Conservation (phyloP, 2,888 invertebrate species). For the Drosophila yooni region DNA sequence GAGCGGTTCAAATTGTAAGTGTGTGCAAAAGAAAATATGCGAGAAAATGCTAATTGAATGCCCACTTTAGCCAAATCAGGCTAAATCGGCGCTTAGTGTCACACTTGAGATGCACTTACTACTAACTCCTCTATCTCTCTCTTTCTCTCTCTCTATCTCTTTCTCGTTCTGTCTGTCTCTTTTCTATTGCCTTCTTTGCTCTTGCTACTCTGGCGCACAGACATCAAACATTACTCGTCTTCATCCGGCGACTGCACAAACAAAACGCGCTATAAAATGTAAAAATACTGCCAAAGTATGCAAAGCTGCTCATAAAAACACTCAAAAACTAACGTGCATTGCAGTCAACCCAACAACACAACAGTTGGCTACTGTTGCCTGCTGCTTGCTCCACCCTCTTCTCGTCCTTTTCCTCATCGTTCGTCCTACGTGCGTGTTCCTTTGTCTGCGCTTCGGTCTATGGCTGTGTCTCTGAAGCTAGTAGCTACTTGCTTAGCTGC, state of each 20-base stretch:
- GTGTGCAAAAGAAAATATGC: slow-evolving; percentile 9
- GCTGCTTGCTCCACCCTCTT: slow-evolving; percentile 16
- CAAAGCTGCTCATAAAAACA: slow-evolving; percentile 81
- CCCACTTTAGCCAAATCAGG: slow-evolving; percentile 66
- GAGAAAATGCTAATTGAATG: slow-evolving; percentile 71
- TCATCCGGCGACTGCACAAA: slow-evolving; percentile 73
- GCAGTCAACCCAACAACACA: slow-evolving; percentile 31
- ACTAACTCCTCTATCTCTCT: slow-evolving; percentile 18
- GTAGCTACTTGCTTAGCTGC: slow-evolving; percentile 75
- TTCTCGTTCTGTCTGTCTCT: slow-evolving; percentile 1
- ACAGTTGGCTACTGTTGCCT: neutral
- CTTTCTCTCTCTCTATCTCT: slow-evolving; percentile 7
- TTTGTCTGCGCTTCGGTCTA: slow-evolving; percentile 20
- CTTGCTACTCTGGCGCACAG: slow-evolving; percentile 2
- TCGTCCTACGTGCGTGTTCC: slow-evolving; percentile 21
- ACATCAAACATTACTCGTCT: slow-evolving; percentile 56
- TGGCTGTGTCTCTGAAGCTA: slow-evolving; percentile 53
- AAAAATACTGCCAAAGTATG: slow-evolving; percentile 78
- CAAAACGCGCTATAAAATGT: slow-evolving; percentile 76
- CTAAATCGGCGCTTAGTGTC: slow-evolving; percentile 63
- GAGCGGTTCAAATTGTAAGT: slow-evolving; percentile 16
- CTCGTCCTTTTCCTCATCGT: slow-evolving; percentile 28
- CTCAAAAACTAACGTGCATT: slow-evolving; percentile 73
- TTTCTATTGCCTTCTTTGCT: too few relatives aligned
- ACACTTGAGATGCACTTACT: slow-evolving; percentile 65